Percentiles rank a stretch among this genome's conserved stretches.
Conservation (phyloP, 2,888 invertebrate species). For the Ectropis crepuscularia region DNA sequence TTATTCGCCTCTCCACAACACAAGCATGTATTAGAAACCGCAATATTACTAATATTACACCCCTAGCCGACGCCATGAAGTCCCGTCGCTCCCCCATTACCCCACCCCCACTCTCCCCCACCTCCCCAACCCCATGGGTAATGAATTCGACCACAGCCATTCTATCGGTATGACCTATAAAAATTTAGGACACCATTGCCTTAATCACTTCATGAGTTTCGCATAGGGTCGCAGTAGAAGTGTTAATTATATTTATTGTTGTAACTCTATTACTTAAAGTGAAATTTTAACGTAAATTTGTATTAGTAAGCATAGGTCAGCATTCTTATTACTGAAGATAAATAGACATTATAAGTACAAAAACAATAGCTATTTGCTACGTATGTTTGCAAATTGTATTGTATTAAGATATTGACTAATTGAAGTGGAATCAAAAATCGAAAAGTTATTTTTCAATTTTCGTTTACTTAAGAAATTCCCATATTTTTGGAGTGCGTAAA, state of each 20-base stretch:
- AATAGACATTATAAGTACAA: too few species aligned
- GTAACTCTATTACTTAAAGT: neutral
- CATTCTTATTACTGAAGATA: too few species aligned
- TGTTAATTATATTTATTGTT: conserved; percentile 20
- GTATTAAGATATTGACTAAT: too few species aligned
- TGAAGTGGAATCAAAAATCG: too few species aligned
- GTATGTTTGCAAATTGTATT: too few species aligned
- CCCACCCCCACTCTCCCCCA: conserved; percentile 50
- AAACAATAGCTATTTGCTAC: too few species aligned
- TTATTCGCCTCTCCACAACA: conserved; percentile 57
- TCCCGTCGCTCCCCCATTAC: conserved; percentile 58
- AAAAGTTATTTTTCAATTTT: too few species aligned
- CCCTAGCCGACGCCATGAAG: conserved; percentile 72
- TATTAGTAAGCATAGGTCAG: too few species aligned
- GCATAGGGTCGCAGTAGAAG: conserved; percentile 22
- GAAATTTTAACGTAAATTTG: neutral
- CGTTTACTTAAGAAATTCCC: too few species aligned
- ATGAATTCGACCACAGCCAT: conserved; percentile 75
- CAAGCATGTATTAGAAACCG: conserved; percentile 73
- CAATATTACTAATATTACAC: conserved; percentile 82
- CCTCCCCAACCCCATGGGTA: conserved; percentile 70
- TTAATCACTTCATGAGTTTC: conserved; percentile 60
- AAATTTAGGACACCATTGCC: conserved; percentile 71
- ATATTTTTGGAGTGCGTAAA: too few species aligned
- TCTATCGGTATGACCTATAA: conserved; percentile 76